These are phyloP conservation scores for Antheraea yamamai DNA, from an alignment of 2,888 invertebrate genomes.

Conservation along the genomic window DNA sequence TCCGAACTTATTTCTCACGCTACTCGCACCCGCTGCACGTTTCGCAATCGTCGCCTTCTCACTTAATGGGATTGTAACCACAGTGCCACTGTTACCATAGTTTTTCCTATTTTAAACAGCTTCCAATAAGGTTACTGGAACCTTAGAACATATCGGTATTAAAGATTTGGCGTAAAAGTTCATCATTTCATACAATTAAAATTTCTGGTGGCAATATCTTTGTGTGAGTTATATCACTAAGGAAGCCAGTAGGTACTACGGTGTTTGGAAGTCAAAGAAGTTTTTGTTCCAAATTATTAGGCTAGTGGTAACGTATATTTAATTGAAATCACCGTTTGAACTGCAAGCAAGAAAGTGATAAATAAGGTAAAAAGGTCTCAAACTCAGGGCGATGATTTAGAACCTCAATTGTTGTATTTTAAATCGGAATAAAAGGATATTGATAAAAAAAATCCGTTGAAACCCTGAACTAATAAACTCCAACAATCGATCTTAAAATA, in stretches of 20 bases:
- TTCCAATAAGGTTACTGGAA: background rate
- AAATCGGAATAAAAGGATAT: background rate
- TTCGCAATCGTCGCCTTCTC: conserved; percentile 39
- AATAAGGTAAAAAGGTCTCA: too few species aligned
- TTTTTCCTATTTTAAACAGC: conserved; percentile 32
- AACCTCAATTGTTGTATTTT: background rate
- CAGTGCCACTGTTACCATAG: conserved; percentile 38
- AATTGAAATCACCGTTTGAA: background rate
- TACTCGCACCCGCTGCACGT: conserved; percentile 45
- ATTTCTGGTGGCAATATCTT: too few species aligned
- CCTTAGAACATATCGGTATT: background rate
- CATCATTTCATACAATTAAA: conserved; percentile 25
- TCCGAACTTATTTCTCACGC: conserved; percentile 73
- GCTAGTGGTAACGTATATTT: too few species aligned
- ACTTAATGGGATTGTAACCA: conserved; percentile 55
- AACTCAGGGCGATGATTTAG: background rate
- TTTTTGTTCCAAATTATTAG: background rate
- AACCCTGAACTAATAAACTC: background rate
- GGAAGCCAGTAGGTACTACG: background rate
- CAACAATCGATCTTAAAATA: background rate
- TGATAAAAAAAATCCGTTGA: background rate
- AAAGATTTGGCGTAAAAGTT: conserved; percentile 50
- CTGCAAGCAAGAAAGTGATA: background rate
- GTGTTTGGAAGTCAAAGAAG: background rate
- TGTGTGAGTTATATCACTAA: too few species aligned